These are phyloP conservation scores for Enhydra lutris DNA, from an alignment of 2,113 vertebrate species.

Conservation along the genomic window DNA sequence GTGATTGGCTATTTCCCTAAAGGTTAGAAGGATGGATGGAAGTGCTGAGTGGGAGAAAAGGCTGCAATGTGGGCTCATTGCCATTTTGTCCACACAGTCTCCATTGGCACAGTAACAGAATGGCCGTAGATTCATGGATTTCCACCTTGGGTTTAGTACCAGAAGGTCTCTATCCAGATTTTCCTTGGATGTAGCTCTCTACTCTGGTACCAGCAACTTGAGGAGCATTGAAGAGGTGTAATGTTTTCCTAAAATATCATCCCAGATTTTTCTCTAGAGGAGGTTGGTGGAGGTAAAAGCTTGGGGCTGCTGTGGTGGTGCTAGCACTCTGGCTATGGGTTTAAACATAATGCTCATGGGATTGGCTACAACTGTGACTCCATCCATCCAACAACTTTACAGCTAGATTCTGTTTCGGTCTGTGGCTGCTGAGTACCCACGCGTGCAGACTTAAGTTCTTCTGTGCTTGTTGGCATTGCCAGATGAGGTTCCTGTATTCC, in stretches of 20 bases:
- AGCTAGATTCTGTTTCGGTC: neutral
- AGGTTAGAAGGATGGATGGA: neutral
- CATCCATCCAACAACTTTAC: neutral
- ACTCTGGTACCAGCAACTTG: neutral
- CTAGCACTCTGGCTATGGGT: neutral
- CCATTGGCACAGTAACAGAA: neutral
- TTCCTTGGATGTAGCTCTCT: neutral
- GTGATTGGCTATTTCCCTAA: neutral
- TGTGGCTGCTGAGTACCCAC: neutral
- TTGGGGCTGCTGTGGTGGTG: neutral
- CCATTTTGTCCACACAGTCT: neutral
- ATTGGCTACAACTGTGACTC: neutral
- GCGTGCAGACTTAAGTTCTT: neutral
- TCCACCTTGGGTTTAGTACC: neutral
- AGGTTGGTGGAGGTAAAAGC: neutral
- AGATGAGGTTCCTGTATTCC: neutral
- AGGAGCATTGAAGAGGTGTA: neutral
- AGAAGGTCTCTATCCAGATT: neutral
- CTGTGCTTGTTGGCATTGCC: neutral
- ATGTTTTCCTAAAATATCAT: neutral
- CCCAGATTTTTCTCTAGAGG: neutral
- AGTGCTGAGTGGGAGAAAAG: neutral
- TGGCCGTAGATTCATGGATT: neutral
- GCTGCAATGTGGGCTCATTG: neutral
- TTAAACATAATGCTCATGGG: neutral